Evolutionary conservation across 2,113 vertebrate species (phyloP).

Genomic region (Orientallactaga bullata): DNA sequence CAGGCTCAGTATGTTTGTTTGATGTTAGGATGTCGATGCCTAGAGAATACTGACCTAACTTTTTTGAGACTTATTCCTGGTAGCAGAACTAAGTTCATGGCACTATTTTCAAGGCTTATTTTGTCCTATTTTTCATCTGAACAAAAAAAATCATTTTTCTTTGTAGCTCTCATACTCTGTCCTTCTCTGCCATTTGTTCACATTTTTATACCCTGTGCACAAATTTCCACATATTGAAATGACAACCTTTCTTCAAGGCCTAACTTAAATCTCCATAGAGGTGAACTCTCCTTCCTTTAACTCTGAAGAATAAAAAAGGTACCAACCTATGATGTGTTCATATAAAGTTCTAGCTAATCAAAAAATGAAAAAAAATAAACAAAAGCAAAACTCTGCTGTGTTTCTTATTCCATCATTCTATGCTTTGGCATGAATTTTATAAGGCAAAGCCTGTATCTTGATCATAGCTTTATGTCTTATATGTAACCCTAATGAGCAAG

Average conservation of each 20-base stretch:
- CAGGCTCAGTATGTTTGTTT: background rate
- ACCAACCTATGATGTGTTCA: too few relatives aligned
- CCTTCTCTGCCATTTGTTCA: constrained; percentile 56
- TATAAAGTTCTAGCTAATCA: too few relatives aligned
- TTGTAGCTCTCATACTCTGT: constrained; percentile 13
- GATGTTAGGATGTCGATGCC: background rate
- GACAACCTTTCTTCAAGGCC: constrained; percentile 67
- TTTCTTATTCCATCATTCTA: constrained; percentile 71
- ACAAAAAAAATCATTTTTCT: constrained; percentile 40
- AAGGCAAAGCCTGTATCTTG: constrained; percentile 75
- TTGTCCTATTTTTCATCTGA: constrained; percentile 12
- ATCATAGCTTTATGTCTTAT: constrained; percentile 76
- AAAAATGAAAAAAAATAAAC: background rate
- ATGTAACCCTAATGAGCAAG: constrained; percentile 81
- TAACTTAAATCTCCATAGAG: constrained; percentile 74
- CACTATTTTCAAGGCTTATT: background rate
- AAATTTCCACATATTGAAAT: constrained; percentile 65
- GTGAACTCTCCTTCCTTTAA: constrained; percentile 44
- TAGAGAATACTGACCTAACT: background rate
- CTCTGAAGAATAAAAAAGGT: background rate
- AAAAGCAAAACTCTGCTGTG: constrained; percentile 43
- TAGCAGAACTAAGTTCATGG: background rate
- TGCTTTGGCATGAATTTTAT: constrained; percentile 73
- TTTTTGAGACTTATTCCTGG: background rate
- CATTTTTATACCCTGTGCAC: constrained; percentile 59